Conservation (phyloP, 1,140 invertebrate genomes). For the Bombus consobrinus region DNA sequence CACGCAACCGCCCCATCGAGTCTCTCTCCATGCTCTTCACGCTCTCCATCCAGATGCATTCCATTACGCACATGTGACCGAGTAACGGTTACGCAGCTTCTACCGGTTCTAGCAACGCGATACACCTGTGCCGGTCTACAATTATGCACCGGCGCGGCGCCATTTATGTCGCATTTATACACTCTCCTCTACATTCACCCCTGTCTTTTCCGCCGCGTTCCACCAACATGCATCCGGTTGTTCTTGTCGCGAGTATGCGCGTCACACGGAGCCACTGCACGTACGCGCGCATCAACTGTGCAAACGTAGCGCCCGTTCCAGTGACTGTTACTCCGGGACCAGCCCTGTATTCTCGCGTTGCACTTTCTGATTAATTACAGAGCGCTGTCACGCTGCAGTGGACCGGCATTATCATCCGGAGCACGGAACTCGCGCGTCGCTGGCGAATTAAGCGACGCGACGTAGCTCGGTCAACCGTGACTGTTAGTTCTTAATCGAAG, state of each 20-base stretch:
- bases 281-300: slow-evolving; percentile 40
- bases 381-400: slow-evolving; percentile 57
- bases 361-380: slow-evolving; percentile 75
- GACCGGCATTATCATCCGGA: slow-evolving; percentile 54
- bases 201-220: slow-evolving; percentile 10
- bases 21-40: too few relatives aligned
- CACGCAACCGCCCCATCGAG: too few relatives aligned
- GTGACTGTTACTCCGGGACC: slow-evolving; percentile 18
- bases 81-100: slow-evolving; percentile 46
- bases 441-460: slow-evolving; percentile 60
- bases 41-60: slow-evolving; percentile 2
- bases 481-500: too few relatives aligned
- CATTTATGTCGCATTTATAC: slow-evolving; percentile 58
- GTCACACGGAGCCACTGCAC: neutral
- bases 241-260: neutral
- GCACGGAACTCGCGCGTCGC: slow-evolving; percentile 52
- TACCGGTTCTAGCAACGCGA: slow-evolving; percentile 26
- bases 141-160: slow-evolving; percentile 57
- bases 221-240: slow-evolving; percentile 21
- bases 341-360: slow-evolving; percentile 53
- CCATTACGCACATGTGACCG: slow-evolving; percentile 24
- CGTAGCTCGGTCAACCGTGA: neutral
- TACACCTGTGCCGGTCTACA: slow-evolving; percentile 54
- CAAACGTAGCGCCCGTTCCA: slow-evolving; percentile 46
- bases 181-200: slow-evolving; percentile 38